Conservation (phyloP, 2,888 invertebrate species). For the Hydriomena furcata region DNA sequence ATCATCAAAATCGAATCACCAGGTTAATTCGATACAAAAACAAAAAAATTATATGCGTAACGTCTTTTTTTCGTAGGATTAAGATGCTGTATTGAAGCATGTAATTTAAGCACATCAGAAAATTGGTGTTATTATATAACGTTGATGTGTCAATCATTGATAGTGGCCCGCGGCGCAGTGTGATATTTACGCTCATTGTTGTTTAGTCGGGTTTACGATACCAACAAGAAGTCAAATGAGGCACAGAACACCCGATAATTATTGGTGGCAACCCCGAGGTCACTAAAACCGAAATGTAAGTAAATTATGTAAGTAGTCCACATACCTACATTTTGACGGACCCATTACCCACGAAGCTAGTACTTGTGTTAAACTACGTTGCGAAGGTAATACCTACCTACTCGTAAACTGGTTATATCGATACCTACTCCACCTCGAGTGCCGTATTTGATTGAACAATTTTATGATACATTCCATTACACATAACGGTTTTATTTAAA, state of each 20-base stretch:
- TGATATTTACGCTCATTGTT: constrained; percentile 56
- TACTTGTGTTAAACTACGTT: constrained; percentile 36
- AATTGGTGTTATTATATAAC: constrained; percentile 36
- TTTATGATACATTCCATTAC: constrained; percentile 21
- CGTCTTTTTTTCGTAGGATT: too few species aligned
- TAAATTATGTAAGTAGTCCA: not conserved
- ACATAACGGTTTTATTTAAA: constrained; percentile 16
- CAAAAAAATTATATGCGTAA: too few species aligned
- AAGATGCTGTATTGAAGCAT: too few species aligned
- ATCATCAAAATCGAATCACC: too few species aligned
- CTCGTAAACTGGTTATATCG: constrained; percentile 46
- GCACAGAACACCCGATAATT: constrained; percentile 2
- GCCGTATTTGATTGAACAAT: constrained; percentile 37
- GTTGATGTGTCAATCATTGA: constrained; percentile 46
- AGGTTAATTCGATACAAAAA: too few species aligned
- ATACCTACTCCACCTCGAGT: constrained; percentile 44
- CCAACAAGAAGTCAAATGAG: constrained; percentile 17
- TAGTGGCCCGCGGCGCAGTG: constrained; percentile 37
- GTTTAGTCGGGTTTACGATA: constrained; percentile 10
- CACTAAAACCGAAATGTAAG: constrained; percentile 14
- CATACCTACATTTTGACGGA: constrained; percentile 4
- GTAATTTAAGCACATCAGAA: not conserved
- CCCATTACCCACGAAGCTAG: constrained; percentile 30
- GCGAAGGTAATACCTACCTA: constrained; percentile 36
- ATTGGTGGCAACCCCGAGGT: constrained; percentile 2